A percentile compares a stretch with the other conserved stretches of the same genome.
Evolutionary conservation across 1,140 invertebrate genomes (phyloP).

Genomic region (Euschistus heros): DNA sequence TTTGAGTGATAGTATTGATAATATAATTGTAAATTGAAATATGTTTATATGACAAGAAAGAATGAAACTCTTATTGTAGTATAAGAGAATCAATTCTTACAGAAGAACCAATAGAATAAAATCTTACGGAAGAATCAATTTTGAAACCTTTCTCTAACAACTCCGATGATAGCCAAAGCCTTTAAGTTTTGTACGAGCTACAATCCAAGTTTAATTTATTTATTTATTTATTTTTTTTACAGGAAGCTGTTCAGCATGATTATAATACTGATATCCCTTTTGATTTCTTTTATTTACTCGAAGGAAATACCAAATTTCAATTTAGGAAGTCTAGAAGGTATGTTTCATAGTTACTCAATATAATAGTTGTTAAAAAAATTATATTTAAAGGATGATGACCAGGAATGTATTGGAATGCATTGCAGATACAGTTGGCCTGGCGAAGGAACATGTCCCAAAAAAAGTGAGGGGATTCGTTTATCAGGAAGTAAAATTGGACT

Average conservation of each 20-base stretch:
- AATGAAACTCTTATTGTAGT: too few species aligned
- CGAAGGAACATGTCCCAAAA: neutral
- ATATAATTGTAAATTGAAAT: too few species aligned
- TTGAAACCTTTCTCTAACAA: too few species aligned
- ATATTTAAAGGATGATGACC: neutral
- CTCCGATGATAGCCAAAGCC: too few species aligned
- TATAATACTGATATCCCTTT: neutral
- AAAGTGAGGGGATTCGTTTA: neutral
- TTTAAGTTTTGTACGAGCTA: too few species aligned
- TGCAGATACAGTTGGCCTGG: neutral
- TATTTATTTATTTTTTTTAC: too few species aligned
- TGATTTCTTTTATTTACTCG: neutral
- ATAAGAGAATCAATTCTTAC: too few species aligned
- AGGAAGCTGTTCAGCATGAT: neutral
- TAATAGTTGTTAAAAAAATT: neutral
- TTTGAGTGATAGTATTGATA: too few species aligned
- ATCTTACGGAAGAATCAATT: too few species aligned
- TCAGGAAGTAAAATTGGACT: conserved; percentile 7
- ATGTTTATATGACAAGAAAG: too few species aligned
- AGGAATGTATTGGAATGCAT: neutral
- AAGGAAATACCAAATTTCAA: neutral
- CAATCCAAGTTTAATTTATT: too few species aligned
- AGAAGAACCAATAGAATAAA: too few species aligned
- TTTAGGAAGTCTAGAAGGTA: neutral
- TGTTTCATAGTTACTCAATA: neutral